Conservation (phyloP, 2,797 vertebrate genomes). For the Poeciliopsis turneri region DNA sequence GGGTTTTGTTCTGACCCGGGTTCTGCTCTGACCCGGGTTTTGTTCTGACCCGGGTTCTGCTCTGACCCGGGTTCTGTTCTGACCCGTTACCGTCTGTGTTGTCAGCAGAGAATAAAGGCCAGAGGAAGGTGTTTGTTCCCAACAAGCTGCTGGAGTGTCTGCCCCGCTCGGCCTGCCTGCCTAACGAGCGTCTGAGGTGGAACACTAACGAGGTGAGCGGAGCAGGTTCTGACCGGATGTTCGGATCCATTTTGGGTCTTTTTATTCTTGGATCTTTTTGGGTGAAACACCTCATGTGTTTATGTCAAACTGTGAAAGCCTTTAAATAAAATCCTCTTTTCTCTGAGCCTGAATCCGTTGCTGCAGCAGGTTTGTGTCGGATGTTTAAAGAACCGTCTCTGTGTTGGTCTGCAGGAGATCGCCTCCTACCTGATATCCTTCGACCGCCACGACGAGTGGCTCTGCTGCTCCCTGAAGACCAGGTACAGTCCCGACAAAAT, state of each 20-base stretch:
- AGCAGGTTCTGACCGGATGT: background rate
- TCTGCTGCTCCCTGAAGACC: slow-evolving; percentile 86
- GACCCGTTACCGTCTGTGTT: background rate
- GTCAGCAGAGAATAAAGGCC: slow-evolving; percentile 79
- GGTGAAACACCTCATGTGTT: no score
- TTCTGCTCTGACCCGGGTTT: background rate
- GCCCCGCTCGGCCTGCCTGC: slow-evolving; percentile 81
- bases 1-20: no score
- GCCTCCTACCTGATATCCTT: slow-evolving; percentile 90
- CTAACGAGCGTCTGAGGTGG: slow-evolving; percentile 88
- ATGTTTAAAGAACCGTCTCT: background rate
- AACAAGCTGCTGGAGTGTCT: slow-evolving; percentile 90
- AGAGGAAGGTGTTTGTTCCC: slow-evolving; percentile 89
- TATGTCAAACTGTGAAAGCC: no score
- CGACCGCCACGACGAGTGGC: slow-evolving; percentile 90
- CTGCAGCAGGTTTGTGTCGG: no score
- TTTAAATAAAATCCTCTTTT: no score
- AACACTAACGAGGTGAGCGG: slow-evolving; percentile 88
- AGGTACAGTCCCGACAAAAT: slow-evolving; percentile 69
- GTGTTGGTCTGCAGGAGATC: slow-evolving; percentile 80
- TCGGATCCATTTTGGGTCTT: background rate
- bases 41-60: background rate
- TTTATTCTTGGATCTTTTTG: no score
- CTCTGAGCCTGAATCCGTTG: no score
- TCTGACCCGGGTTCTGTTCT: background rate